phyloP scores from a whole-genome alignment of 1,140 invertebrate species.

The Macrostomum lignano region DNA sequence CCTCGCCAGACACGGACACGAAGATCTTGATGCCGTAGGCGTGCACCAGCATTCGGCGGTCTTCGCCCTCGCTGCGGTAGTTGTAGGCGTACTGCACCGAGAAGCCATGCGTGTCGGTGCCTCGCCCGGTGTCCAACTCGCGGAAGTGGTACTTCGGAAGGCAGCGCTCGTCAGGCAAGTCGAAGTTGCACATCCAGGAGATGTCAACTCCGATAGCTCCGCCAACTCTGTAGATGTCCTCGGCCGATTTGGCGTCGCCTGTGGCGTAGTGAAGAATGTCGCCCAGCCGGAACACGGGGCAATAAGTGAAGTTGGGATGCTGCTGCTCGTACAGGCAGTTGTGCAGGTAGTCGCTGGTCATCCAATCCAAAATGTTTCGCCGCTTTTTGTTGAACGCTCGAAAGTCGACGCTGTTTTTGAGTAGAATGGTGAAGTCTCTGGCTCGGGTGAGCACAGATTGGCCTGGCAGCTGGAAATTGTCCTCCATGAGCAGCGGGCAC shows the following conservation, averaged over 20 bases:
- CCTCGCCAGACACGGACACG: constrained; percentile 8
- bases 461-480: constrained; percentile 3
- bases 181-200: constrained; percentile 27
- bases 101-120: constrained; percentile 13
- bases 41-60: constrained; percentile 4
- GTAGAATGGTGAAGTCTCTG: constrained; percentile 8
- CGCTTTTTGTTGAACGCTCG: constrained; percentile 8
- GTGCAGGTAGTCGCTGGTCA: constrained; percentile 4
- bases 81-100: constrained; percentile 20
- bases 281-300: constrained; percentile 6
- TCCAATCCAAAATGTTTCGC: constrained; percentile 6
- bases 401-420: constrained; percentile 9
- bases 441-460: constrained; percentile 7
- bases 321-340: constrained; percentile 3
- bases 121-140: constrained; percentile 6
- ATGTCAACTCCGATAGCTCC: constrained; percentile 22
- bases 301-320: constrained; percentile 6
- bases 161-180: constrained; percentile 16
- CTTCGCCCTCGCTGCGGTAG: background rate
- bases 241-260: constrained; percentile 1
- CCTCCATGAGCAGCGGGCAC: constrained; percentile 4
- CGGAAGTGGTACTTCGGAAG: constrained; percentile 20
- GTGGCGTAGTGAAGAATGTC: constrained; percentile 6
- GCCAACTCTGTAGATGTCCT: constrained; percentile 12
- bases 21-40: constrained; percentile 9